phyloP scores from a whole-genome alignment of 2,113 vertebrate species.

The Nycticryphes semicollaris region DNA sequence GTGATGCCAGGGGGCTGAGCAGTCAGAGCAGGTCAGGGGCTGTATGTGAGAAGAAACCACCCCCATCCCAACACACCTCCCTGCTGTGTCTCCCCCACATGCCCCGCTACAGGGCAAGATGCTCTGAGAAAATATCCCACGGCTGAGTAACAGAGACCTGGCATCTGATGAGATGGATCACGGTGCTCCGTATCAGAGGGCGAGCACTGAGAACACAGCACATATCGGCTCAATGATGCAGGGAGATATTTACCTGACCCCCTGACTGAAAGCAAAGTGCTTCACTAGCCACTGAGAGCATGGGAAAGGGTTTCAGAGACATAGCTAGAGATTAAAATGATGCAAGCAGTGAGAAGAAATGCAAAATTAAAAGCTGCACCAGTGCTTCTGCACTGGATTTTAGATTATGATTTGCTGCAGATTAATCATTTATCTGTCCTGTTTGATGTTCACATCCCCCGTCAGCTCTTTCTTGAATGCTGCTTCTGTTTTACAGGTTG shows the following conservation, averaged over 20 bases:
- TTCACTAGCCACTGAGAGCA: background rate
- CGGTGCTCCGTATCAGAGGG: rapidly evolving
- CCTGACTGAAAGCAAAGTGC: background rate
- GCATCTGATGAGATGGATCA: background rate
- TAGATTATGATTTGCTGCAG: background rate
- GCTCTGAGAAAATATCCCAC: background rate
- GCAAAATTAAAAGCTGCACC: background rate
- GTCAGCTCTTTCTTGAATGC: background rate
- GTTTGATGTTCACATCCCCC: background rate
- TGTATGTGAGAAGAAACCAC: background rate
- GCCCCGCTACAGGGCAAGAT: background rate
- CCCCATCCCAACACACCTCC: background rate
- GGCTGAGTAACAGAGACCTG: background rate
- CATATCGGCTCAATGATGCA: rapidly evolving
- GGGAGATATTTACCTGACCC: background rate
- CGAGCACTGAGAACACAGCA: background rate
- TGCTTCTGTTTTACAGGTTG: background rate
- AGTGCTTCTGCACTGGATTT: background rate
- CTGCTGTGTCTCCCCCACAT: background rate
- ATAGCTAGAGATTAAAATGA: background rate
- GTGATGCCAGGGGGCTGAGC: background rate
- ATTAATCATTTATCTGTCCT: background rate
- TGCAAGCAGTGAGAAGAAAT: background rate
- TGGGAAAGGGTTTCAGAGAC: background rate
- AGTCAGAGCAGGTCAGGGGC: background rate